These are phyloP conservation scores for Oxystoma pomonae DNA, from an alignment of 2,888 invertebrate species.

Conservation along the genomic window DNA sequence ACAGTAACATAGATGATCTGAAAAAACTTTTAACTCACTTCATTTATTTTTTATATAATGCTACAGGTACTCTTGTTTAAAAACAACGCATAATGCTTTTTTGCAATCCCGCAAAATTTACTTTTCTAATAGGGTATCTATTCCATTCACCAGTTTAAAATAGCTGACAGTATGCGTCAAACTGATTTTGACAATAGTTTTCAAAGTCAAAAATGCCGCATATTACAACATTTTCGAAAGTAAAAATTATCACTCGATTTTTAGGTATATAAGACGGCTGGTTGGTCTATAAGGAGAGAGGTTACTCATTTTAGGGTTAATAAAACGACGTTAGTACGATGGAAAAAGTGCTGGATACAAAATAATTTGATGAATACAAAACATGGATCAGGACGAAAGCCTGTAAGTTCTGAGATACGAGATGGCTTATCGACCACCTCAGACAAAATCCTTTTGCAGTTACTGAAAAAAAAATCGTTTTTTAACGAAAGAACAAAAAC, in stretches of 20 bases:
- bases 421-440: background rate
- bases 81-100: background rate
- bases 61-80: background rate
- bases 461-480: background rate
- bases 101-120: background rate
- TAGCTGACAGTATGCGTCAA: background rate
- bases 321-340: background rate
- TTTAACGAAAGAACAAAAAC: background rate
- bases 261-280: background rate
- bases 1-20: too few species aligned
- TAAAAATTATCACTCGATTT: too few species aligned
- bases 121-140: background rate
- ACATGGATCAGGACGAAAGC: background rate
- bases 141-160: background rate
- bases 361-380: background rate
- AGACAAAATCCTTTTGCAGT: background rate
- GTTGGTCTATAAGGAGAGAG: background rate
- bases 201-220: background rate
- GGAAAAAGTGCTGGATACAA: background rate
- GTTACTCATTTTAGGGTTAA: background rate
- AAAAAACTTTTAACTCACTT: too few species aligned
- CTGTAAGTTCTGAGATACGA: background rate
- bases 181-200: background rate
- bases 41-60: too few species aligned
- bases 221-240: too few species aligned